Evolutionary conservation across 2,113 vertebrate genomes (phyloP).

Genomic region (Myodes glareolus): DNA sequence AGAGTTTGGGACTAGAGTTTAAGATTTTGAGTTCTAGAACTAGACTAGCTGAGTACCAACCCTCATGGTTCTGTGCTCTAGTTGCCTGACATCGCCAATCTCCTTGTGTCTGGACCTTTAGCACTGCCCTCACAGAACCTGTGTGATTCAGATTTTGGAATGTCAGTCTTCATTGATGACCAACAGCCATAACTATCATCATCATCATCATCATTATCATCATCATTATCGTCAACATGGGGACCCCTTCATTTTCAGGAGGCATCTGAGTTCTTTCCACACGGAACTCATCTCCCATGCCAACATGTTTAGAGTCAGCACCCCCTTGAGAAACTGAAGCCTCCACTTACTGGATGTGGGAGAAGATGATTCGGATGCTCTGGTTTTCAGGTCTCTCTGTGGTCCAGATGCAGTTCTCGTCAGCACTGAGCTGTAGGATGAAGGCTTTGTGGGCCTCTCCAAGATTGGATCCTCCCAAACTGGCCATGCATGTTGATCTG

Average conservation of each 20-base stretch:
- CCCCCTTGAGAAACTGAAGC: neutral
- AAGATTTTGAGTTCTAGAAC: neutral
- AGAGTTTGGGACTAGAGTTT: neutral
- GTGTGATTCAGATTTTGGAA: neutral
- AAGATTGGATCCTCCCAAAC: neutral
- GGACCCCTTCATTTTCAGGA: neutral
- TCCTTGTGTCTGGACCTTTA: neutral
- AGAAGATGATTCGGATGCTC: constrained; percentile 79
- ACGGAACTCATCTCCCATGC: neutral
- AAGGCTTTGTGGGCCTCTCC: constrained; percentile 32
- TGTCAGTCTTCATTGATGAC: neutral
- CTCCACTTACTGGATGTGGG: constrained; percentile 81
- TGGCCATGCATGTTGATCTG: constrained; percentile 60
- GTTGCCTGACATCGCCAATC: neutral
- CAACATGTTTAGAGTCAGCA: neutral
- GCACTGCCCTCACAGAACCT: neutral
- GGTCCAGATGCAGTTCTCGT: constrained; percentile 78
- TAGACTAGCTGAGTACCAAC: neutral
- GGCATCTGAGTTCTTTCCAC: neutral
- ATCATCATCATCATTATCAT: too few species aligned
- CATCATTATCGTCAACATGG: too few species aligned
- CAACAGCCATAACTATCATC: neutral
- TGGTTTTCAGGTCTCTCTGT: constrained; percentile 70
- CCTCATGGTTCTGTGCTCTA: neutral
- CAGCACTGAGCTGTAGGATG: constrained; percentile 57